Percentiles rank a stretch among this genome's conserved stretches.
phyloP scores from a whole-genome alignment of 2,888 invertebrate genomes.

The Idaea biselata region DNA sequence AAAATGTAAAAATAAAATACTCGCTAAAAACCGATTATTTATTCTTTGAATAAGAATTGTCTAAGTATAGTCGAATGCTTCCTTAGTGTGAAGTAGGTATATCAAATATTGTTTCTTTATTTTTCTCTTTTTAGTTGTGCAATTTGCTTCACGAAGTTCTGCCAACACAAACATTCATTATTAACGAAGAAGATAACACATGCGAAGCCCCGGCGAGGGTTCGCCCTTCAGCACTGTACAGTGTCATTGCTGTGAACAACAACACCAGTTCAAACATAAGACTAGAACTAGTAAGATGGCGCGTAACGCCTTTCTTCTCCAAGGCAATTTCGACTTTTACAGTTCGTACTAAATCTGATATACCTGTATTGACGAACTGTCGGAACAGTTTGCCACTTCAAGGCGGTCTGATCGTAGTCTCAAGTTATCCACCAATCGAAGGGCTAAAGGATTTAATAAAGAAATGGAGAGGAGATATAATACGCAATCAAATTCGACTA shows the following conservation, averaged over 20 bases:
- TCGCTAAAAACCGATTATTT: too few species aligned
- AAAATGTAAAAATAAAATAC: too few species aligned
- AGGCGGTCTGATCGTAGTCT: slow-evolving; percentile 30
- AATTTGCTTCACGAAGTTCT: slow-evolving; percentile 22
- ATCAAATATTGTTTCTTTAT: too few species aligned
- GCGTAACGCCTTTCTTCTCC: slow-evolving; percentile 13
- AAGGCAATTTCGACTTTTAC: slow-evolving; percentile 24
- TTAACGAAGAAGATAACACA: slow-evolving; percentile 22
- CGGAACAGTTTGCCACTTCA: slow-evolving; percentile 19
- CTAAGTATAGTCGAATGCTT: too few species aligned
- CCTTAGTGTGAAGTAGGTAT: too few species aligned
- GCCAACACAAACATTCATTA: slow-evolving; percentile 25
- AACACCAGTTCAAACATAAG: slow-evolving; percentile 16
- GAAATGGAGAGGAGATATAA: slow-evolving; percentile 31
- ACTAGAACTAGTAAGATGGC: slow-evolving; percentile 31
- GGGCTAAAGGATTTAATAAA: slow-evolving; percentile 33
- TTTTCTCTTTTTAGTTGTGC: slow-evolving; percentile 25
- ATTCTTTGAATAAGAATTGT: too few species aligned
- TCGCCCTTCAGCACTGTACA: slow-evolving; percentile 22
- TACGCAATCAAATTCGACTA: slow-evolving; percentile 28
- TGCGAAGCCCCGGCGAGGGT: neutral
- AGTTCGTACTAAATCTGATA: slow-evolving; percentile 27
- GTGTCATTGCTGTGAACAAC: slow-evolving; percentile 17
- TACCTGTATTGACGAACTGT: slow-evolving; percentile 24
- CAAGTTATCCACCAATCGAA: slow-evolving; percentile 30